Evolutionary conservation across 2,888 invertebrate species (phyloP).

Genomic region (Drosophila percnosoma): DNA sequence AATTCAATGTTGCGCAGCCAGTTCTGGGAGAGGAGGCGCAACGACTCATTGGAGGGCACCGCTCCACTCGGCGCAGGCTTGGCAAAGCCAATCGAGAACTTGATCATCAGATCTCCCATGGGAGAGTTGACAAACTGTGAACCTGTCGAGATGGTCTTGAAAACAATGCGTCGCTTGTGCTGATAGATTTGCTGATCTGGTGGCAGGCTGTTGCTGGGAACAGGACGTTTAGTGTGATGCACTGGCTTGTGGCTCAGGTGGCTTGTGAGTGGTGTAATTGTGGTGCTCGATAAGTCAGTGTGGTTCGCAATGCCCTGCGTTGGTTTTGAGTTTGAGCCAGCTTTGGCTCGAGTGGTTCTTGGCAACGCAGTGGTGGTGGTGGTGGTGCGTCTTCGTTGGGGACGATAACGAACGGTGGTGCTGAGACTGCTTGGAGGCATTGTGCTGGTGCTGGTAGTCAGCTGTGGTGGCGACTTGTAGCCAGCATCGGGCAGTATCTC

Average conservation of each 20-base stretch:
- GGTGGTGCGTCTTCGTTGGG: slow-evolving; percentile 48
- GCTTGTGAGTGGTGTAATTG: background rate
- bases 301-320: slow-evolving; percentile 10
- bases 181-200: slow-evolving; percentile 51
- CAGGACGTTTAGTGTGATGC: slow-evolving; percentile 7
- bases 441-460: slow-evolving; percentile 23
- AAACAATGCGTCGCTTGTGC: slow-evolving; percentile 68
- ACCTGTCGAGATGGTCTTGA: slow-evolving; percentile 77
- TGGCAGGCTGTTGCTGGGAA: slow-evolving; percentile 21
- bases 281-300: slow-evolving; percentile 11
- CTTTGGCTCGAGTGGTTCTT: slow-evolving; percentile 40
- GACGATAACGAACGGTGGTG: slow-evolving; percentile 36
- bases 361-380: slow-evolving; percentile 38
- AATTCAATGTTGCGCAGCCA: slow-evolving; percentile 60
- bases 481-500: slow-evolving; percentile 31
- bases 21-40: slow-evolving; percentile 60
- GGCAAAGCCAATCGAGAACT: slow-evolving; percentile 80
- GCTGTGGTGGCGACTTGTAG: slow-evolving; percentile 41
- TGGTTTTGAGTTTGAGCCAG: background rate
- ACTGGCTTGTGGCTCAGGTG: slow-evolving; percentile 19
- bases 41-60: slow-evolving; percentile 43
- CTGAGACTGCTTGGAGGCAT: slow-evolving; percentile 32
- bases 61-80: slow-evolving; percentile 45
- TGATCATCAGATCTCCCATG: slow-evolving; percentile 80
- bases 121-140: slow-evolving; percentile 81